A percentile compares a stretch with the other conserved stretches of the same genome.
Evolutionary conservation across 2,797 vertebrate species (phyloP).

Genomic region (Poecilia picta): DNA sequence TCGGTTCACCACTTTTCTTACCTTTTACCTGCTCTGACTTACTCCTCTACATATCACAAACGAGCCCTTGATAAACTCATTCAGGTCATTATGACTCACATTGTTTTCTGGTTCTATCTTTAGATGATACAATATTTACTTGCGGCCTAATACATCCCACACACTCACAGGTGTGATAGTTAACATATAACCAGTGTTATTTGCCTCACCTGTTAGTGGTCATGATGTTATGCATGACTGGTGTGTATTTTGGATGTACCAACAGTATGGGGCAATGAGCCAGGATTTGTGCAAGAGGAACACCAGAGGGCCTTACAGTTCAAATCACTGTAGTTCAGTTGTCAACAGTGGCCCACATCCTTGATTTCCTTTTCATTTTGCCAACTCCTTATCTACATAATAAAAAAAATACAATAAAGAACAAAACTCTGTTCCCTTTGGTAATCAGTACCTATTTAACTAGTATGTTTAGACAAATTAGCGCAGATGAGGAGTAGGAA

Average conservation of each 20-base stretch:
- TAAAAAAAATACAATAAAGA: conserved; percentile 18
- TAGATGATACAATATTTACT: not conserved
- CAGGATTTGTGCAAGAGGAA: conserved; percentile 75
- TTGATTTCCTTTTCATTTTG: conserved; percentile 63
- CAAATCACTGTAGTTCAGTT: conserved; percentile 59
- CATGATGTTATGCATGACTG: conserved; percentile 5
- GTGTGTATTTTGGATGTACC: conserved; percentile 62
- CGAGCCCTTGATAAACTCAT: not conserved
- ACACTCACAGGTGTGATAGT: not conserved
- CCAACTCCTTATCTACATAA: conserved; percentile 69
- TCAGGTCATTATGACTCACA: not conserved
- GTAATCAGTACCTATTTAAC: conserved; percentile 38
- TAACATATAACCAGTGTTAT: not conserved
- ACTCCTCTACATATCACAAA: not conserved
- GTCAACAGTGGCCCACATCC: conserved; percentile 72
- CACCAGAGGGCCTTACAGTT: conserved; percentile 68
- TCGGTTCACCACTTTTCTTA: not conserved
- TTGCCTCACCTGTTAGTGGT: not conserved
- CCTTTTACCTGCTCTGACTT: not conserved
- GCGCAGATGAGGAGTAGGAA: conserved; percentile 77
- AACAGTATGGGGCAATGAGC: conserved; percentile 76
- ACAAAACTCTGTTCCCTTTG: conserved; percentile 16
- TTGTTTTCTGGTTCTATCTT: not conserved
- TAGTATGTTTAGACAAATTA: conserved; percentile 40
- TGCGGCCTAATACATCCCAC: not conserved